Evolutionary conservation across 2,888 invertebrate genomes (phyloP), one percentile per base, ranked within the genome.

Genomic region (Microctonus hyperodae): DNA sequence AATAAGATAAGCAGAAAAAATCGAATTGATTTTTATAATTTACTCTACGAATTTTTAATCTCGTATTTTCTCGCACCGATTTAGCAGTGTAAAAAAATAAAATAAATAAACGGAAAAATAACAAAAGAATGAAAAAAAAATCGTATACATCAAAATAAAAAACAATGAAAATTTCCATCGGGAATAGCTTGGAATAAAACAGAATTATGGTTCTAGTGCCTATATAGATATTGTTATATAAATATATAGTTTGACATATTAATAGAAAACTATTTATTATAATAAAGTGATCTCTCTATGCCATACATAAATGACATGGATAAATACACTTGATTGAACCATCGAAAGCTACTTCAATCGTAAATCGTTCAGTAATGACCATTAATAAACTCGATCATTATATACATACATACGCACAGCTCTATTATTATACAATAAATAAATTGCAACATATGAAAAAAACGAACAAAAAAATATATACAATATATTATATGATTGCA

Each of bases 141-240:
- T 16, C 22, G 51, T 61, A 5, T 61, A 50, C 48, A 20, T 51
- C 33, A 35, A n/a, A 3, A 31, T 28, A 57, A 11, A 44, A 10
- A 10, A 55, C 25, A 55, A 11, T 16, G 35, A 6, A 11, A 51
- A n/a, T n/a, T n/a, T n/a, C n/a, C n/a, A n/a, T n/a, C n/a, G n/a
- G n/a, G n/a, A n/a, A n/a, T 51, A 20, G 25, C 16, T 22, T 28
- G 53, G 5, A 37, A 31, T n/a, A 35, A 13, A 44, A 31, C 48
- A 16, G 23, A n/a, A 31, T 50, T 59, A 31, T 40, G 48, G 44
- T 33, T 66, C 48, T 66, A 56, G 61, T 66, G 61, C 61, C 61
- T 61, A 66, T 61, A 66, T 61, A 61, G 55, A 61, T 59, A 55
- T 66, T 61, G 53, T 56, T 61, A n/a, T n/a, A n/a, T n/a, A 53